Evolutionary conservation across 2,888 invertebrate genomes (phyloP), one percentile per base, ranked within the genome.

Genomic region (Nemurella pictetii): DNA sequence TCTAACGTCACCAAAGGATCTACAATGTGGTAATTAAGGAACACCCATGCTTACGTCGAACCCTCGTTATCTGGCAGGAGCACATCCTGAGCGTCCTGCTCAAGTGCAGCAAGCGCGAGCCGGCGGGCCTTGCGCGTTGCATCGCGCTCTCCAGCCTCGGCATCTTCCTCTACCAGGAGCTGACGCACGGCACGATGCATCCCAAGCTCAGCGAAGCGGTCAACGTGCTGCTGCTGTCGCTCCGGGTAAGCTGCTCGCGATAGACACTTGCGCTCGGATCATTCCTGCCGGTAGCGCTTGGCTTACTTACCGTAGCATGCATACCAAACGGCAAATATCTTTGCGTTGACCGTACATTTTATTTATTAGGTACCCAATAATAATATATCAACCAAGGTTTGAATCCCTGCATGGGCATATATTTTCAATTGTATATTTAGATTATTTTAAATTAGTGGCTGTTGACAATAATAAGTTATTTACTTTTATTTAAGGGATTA

Each of bases 141-240:
- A 95, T 98, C 87, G 97, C 98, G 55, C 92, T 98, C 0, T 96
- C 96, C 85, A 95, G 97, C 83, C 92, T 98, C 84, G 95, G 96
- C 0, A 93, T 95, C 88, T 95, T 94, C 89, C 91, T 94, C 27
- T 95, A 95, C 88, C 93, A 94, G 89, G 95, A 95, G 89, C 89
- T 93, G 81, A 91, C 91, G 29, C 93, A 93, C 88, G 92, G 92
- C 87, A 93, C 93, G 15, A 92, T 92, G 87, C 94, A 95, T 90
- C 91, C 93, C 80, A 93, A 93, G 88, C 91, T 94, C 86, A 92
- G 93, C 80, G 95, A 95, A 88, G 94, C 95, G 81, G 91, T 95
- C 86, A 93, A 93, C 86, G 94, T 95, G 75, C 91, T 95, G 85
- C 92, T 95, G 83, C 91, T 93, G 85, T 94, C 95, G 28, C 91